Conservation (phyloP, 1,140 invertebrate species). For the Ooceraea biroi region DNA sequence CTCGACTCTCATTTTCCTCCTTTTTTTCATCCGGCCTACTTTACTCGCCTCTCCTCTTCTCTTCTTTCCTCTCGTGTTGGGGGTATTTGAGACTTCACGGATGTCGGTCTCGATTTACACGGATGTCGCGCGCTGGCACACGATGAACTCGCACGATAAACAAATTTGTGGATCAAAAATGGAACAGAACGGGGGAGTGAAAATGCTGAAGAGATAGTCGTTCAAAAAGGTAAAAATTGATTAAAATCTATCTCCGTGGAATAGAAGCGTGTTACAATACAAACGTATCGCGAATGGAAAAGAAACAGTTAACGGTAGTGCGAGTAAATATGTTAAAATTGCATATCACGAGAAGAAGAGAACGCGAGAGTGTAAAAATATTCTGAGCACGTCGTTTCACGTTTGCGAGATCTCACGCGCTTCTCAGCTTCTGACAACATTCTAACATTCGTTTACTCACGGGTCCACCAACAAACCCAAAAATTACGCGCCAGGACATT, state of each 20-base stretch:
- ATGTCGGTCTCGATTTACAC: constrained; percentile 31
- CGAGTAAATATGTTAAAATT: constrained; percentile 44
- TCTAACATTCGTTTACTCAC: background rate
- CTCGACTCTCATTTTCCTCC: constrained; percentile 16
- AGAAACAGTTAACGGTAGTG: constrained; percentile 13
- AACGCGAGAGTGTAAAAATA: background rate
- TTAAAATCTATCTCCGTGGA: constrained; percentile 10
- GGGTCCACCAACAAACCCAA: background rate
- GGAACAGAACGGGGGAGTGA: background rate
- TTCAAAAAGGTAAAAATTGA: constrained; percentile 5
- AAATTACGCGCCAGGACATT: constrained; percentile 11
- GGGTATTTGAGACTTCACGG: constrained; percentile 42
- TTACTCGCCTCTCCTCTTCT: background rate
- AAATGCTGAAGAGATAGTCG: background rate
- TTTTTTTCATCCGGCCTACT: constrained; percentile 4
- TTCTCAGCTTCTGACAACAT: too few relatives aligned
- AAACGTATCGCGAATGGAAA: constrained; percentile 28
- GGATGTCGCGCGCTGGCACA: constrained; percentile 9
- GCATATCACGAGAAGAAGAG: background rate
- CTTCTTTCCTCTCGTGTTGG: background rate
- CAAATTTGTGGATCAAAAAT: constrained; percentile 35
- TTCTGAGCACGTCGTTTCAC: background rate
- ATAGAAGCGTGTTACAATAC: constrained; percentile 25
- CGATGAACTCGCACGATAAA: constrained; percentile 29
- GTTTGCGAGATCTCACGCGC: background rate